A percentile compares a stretch with the other conserved stretches of the same genome.
Conservation (phyloP, 2,888 invertebrate genomes). For the Eupithecia subfuscata region DNA sequence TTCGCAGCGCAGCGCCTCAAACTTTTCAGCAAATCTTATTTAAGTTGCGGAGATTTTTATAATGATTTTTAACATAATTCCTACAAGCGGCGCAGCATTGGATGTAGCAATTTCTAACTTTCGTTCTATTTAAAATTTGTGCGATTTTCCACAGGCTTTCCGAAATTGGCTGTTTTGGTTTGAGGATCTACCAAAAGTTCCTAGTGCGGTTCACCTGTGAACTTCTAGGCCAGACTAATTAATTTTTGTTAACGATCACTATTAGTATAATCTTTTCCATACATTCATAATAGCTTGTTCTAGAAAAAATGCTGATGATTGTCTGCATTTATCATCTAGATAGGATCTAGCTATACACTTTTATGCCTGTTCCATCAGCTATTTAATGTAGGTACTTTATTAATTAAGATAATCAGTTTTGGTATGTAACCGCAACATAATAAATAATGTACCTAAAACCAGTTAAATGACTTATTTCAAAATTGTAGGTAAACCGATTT, state of each 20-base stretch:
- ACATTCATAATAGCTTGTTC: not conserved
- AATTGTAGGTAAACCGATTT: slow-evolving; percentile 2
- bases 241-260: not conserved
- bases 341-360: not conserved
- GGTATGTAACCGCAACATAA: not conserved
- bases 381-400: not conserved
- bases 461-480: not conserved
- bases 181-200: not conserved
- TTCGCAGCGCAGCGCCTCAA: slow-evolving; percentile 40
- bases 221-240: not conserved
- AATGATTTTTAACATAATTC: slow-evolving; percentile 46
- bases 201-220: not conserved
- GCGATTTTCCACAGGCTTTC: not conserved
- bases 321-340: not conserved
- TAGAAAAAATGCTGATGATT: not conserved
- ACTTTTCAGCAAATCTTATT: slow-evolving; percentile 45
- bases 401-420: not conserved
- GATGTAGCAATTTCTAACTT: slow-evolving; percentile 18
- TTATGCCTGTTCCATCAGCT: not conserved
- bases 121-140: not conserved
- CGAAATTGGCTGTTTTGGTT: slow-evolving; percentile 6
- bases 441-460: not conserved
- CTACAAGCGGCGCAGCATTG: slow-evolving; percentile 15
- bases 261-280: not conserved
- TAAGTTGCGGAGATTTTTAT: slow-evolving; percentile 44